phyloP scores from a whole-genome alignment of 1,140 invertebrate genomes.

The Protaetia brevitarsis region DNA sequence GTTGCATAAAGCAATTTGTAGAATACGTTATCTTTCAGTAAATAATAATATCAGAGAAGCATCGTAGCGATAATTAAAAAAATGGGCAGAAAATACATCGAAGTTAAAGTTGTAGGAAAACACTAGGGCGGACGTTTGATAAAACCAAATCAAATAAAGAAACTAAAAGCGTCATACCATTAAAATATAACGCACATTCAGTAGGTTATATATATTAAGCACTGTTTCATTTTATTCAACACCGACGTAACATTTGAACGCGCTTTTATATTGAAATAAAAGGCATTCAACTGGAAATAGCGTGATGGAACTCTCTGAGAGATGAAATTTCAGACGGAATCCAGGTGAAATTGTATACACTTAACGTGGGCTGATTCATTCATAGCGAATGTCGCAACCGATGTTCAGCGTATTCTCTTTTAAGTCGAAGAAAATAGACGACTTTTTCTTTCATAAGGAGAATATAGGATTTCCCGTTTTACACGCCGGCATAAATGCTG shows the following conservation, averaged over 20 bases:
- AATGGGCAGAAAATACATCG: background rate
- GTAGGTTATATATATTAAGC: background rate
- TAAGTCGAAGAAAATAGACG: too few relatives aligned
- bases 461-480: too few relatives aligned
- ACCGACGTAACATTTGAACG: background rate
- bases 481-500: too few relatives aligned
- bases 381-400: too few relatives aligned
- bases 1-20: too few relatives aligned
- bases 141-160: background rate
- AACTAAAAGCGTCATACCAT: background rate
- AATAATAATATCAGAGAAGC: background rate
- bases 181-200: background rate
- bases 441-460: too few relatives aligned
- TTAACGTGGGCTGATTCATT: too few relatives aligned
- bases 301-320: background rate
- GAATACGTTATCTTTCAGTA: too few relatives aligned
- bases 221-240: background rate
- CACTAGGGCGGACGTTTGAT: background rate
- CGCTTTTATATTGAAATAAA: background rate
- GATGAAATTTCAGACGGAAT: background rate
- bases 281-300: background rate
- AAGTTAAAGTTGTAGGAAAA: background rate
- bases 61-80: background rate
- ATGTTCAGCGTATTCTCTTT: too few relatives aligned
- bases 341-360: too few relatives aligned